Evolutionary conservation across 2,113 vertebrate species (phyloP).

Genomic region (Anhinga anhinga): DNA sequence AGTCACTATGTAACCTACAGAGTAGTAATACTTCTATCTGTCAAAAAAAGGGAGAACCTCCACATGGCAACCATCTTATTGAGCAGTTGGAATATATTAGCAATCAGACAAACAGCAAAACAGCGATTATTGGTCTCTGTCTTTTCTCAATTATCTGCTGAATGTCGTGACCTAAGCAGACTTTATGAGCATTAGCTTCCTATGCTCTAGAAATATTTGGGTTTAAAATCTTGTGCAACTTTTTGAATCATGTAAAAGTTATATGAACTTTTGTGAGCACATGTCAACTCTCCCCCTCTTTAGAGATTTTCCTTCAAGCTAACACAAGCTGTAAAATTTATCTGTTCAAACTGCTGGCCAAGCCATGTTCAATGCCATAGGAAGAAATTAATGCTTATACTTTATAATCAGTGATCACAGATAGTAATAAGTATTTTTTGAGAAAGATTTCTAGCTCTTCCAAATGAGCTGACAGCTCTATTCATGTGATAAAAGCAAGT

Average conservation of each 20-base stretch:
- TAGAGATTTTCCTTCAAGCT: background rate
- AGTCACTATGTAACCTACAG: background rate
- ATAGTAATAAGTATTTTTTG: background rate
- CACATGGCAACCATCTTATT: background rate
- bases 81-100: background rate
- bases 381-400: background rate
- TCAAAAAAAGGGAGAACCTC: background rate
- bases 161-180: background rate
- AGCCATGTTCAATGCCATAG: background rate
- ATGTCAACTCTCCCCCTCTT: background rate
- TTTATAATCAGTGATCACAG: background rate
- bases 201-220: background rate
- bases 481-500: background rate
- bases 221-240: background rate
- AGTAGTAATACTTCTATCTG: background rate
- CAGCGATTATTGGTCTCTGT: background rate
- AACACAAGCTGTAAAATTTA: background rate
- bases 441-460: background rate
- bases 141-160: background rate
- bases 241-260: background rate
- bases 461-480: background rate
- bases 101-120: background rate
- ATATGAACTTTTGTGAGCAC: background rate
- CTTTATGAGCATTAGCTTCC: background rate
- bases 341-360: background rate